Percentiles rank a stretch among this genome's conserved stretches.
Conservation (phyloP, 1,140 invertebrate species). For the Acarapis woodi region DNA sequence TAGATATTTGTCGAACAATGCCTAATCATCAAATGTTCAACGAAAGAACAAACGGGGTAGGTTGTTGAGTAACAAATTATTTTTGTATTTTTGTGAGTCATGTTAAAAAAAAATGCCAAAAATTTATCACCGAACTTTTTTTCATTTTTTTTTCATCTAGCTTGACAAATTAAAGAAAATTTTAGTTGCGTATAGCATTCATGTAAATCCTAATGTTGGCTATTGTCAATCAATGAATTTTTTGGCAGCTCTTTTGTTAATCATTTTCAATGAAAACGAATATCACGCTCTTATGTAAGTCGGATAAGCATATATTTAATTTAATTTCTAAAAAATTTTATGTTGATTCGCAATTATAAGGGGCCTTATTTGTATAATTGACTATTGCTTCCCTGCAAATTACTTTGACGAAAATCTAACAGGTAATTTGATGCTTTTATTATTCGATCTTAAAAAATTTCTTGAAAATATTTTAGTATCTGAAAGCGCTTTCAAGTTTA, state of each 20-base stretch:
- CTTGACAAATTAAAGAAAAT: background rate
- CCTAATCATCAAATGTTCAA: conserved; percentile 3
- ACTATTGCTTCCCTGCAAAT: conserved; percentile 4
- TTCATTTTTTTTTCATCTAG: background rate
- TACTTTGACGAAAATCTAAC: conserved; percentile 4
- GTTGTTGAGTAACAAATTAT: background rate
- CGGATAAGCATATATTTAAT: background rate
- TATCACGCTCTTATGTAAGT: conserved; percentile 3
- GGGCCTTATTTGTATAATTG: conserved; percentile 4
- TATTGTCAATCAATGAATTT: conserved; percentile 8
- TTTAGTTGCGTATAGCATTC: conserved; percentile 5
- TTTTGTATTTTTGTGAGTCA: too few species aligned
- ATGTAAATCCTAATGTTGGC: conserved; percentile 5
- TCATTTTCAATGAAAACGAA: conserved; percentile 4
- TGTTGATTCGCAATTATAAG: background rate
- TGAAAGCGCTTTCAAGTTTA: background rate
- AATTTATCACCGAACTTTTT: background rate
- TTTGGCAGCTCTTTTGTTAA: conserved; percentile 3
- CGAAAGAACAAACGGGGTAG: background rate
- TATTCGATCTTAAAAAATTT: too few species aligned
- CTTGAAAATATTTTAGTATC: too few species aligned
- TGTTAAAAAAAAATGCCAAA: too few species aligned
- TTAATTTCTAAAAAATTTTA: background rate
- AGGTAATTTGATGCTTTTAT: too few species aligned
- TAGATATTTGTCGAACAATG: conserved; percentile 5